Percentiles rank a stretch among this genome's conserved stretches.
phyloP scores from a whole-genome alignment of 1,140 invertebrate genomes.

The Tribolium madens region DNA sequence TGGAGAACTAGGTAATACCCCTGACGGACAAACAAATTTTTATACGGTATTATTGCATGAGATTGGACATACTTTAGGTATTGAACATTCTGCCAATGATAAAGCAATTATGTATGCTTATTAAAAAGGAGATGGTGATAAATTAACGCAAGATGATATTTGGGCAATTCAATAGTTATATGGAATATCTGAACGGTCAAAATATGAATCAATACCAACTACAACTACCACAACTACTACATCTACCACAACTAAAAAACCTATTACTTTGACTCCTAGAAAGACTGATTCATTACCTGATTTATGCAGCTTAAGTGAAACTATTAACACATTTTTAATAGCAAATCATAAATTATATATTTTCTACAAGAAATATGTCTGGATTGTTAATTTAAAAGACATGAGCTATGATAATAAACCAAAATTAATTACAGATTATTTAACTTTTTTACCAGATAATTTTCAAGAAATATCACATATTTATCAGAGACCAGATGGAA shows the following conservation, averaged over 20 bases:
- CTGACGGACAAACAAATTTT: constrained; percentile 32
- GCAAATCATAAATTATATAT: constrained; percentile 36
- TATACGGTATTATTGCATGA: constrained; percentile 35
- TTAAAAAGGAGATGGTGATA: constrained; percentile 44
- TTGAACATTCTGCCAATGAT: constrained; percentile 42
- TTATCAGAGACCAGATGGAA: constrained; percentile 32
- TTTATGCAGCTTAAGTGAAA: constrained; percentile 32
- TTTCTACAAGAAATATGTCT: constrained; percentile 35
- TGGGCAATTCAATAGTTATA: constrained; percentile 48
- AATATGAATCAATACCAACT: constrained; percentile 43
- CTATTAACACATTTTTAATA: constrained; percentile 44
- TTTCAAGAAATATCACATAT: constrained; percentile 34
- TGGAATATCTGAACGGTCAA: constrained; percentile 40
- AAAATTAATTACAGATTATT: constrained; percentile 36
- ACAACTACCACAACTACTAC: too few species aligned
- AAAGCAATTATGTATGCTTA: constrained; percentile 40
- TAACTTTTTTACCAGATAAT: constrained; percentile 40
- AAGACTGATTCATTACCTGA: constrained; percentile 20
- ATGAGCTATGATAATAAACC: constrained; percentile 29
- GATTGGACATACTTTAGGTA: constrained; percentile 19
- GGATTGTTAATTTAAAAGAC: background rate
- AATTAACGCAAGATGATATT: constrained; percentile 42
- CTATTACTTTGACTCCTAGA: constrained; percentile 27
- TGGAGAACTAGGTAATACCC: constrained; percentile 30
- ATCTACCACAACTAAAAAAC: constrained; percentile 17